These are phyloP conservation scores for Centropristis striata DNA, from an alignment of 2,113 vertebrate genomes.

Conservation along the genomic window DNA sequence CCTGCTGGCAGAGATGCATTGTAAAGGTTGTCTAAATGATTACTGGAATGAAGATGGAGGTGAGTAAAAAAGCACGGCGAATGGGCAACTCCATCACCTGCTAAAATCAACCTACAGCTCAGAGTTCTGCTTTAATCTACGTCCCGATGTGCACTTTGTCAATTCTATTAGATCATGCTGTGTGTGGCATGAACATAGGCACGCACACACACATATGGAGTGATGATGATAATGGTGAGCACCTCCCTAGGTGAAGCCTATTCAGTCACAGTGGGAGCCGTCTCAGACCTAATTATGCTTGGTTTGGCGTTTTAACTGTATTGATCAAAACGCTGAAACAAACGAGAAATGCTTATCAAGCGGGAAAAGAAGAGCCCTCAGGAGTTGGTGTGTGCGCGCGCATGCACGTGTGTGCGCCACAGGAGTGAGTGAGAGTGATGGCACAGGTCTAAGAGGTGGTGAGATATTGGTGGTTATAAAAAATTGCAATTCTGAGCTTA, in stretches of 20 bases:
- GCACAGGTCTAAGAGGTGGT: constrained; percentile 60
- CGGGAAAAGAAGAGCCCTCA: constrained; percentile 69
- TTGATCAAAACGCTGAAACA: constrained; percentile 79
- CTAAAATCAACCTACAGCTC: constrained; percentile 74
- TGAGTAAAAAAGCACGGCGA: constrained; percentile 49
- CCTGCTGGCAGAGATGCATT: constrained; percentile 72
- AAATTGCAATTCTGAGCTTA: constrained; percentile 78
- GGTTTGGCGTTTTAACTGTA: constrained; percentile 79
- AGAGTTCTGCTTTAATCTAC: constrained; percentile 71
- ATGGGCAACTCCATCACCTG: constrained; percentile 75
- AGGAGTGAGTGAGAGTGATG: constrained; percentile 69
- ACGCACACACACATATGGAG: constrained; percentile 38
- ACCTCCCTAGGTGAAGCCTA: constrained; percentile 69
- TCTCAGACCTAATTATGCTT: constrained; percentile 79
- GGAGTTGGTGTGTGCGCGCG: constrained; percentile 31
- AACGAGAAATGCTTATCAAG: constrained; percentile 81
- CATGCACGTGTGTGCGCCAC: constrained; percentile 23
- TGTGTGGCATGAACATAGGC: constrained; percentile 37
- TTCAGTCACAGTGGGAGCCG: constrained; percentile 71
- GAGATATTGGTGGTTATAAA: constrained; percentile 76
- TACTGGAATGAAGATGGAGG: constrained; percentile 76
- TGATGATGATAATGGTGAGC: constrained; percentile 73
- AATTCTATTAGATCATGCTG: constrained; percentile 77
- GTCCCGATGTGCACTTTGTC: constrained; percentile 77
- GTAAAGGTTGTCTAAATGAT: constrained; percentile 80